A percentile compares a stretch with the other conserved stretches of the same genome.
Conservation (phyloP, 2,113 vertebrate species). For the Myotis yumanensis region DNA sequence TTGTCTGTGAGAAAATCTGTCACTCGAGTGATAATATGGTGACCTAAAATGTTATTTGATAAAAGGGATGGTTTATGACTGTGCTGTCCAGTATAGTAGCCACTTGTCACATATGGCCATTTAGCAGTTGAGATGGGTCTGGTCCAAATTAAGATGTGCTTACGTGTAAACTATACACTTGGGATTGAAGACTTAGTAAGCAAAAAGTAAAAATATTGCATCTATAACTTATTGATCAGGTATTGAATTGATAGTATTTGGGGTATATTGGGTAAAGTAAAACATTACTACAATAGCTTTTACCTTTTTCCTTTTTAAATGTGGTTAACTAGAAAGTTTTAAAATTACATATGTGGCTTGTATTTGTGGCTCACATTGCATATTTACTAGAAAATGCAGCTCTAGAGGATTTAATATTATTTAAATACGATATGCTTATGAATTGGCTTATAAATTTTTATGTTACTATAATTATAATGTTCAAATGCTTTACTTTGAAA, state of each 20-base stretch:
- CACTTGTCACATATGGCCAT: not conserved
- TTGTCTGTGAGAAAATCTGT: not conserved
- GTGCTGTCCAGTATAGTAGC: not conserved
- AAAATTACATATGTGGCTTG: not conserved
- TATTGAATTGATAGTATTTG: slow-evolving; percentile 24
- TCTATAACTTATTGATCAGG: not conserved
- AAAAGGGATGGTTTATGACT: not conserved
- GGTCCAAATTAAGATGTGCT: not conserved
- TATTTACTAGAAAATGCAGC: not conserved
- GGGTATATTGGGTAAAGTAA: not conserved
- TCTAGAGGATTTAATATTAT: not conserved
- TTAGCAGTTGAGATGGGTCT: not conserved
- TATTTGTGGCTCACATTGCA: not conserved
- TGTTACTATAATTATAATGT: not conserved
- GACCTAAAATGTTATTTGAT: not conserved
- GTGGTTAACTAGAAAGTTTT: not conserved
- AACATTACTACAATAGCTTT: not conserved
- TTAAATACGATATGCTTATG: not conserved
- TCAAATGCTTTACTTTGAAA: slow-evolving; percentile 42
- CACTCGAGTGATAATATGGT: not conserved
- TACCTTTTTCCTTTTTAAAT: not conserved
- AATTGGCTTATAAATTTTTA: not conserved
- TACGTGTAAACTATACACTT: not conserved
- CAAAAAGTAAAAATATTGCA: not conserved
- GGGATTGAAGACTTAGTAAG: not conserved